A percentile compares a stretch with the other conserved stretches of the same genome.
Conservation (phyloP, 37 sponge, comb jelly and placozoan species). For the Corticium candelabrum region DNA sequence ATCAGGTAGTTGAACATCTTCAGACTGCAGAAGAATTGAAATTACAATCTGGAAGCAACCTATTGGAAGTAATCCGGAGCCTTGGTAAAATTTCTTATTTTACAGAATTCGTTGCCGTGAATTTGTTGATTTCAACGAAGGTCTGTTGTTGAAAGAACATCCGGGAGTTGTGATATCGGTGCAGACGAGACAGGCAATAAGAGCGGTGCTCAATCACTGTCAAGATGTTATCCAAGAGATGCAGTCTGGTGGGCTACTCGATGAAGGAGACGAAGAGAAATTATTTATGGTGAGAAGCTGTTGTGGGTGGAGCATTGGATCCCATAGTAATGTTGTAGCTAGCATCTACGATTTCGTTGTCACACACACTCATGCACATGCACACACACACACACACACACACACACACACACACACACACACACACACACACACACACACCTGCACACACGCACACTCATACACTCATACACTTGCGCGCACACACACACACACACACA, state of each 20-base stretch:
- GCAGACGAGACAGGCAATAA: conserved; percentile 74
- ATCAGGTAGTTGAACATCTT: conserved; percentile 44
- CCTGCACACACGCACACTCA: no score
- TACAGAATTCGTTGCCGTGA: no score
- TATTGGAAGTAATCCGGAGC: conserved; percentile 52
- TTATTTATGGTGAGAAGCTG: no score
- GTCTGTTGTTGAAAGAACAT: conserved; percentile 48
- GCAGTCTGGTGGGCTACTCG: conserved; percentile 52
- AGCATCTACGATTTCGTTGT: no score
- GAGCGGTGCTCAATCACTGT: conserved; percentile 69
- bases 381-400: no score
- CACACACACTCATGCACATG: conserved; percentile 14
- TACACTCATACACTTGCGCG: no score
- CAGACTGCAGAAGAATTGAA: conserved; percentile 29
- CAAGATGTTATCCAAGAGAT: conserved; percentile 44
- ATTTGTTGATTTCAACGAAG: no score
- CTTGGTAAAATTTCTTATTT: conserved; percentile 20
- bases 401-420: no score
- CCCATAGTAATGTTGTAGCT: no score
- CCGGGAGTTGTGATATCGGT: conserved; percentile 71
- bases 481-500: no score
- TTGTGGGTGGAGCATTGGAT: no score
- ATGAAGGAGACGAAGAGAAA: conserved; percentile 53
- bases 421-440: no score
- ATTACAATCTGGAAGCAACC: conserved; percentile 16